These are phyloP conservation scores for Dermochelys coriacea DNA, from an alignment of 2,797 vertebrate genomes.

Conservation along the genomic window DNA sequence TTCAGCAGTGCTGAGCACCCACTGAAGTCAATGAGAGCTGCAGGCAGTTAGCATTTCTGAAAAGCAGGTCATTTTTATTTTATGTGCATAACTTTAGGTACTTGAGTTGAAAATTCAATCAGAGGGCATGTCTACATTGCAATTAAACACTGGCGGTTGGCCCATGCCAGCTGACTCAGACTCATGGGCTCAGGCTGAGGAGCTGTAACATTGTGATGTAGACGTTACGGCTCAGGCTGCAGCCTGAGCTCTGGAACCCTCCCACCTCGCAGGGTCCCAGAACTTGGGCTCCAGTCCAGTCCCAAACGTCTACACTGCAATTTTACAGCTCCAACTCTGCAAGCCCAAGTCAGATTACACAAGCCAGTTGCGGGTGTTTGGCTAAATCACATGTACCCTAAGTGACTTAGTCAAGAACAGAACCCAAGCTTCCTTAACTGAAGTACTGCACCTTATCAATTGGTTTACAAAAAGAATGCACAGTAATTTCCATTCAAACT, in stretches of 20 bases:
- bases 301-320: too few species aligned
- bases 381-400: neutral
- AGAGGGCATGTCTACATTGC: neutral
- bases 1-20: neutral
- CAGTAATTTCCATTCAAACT: neutral
- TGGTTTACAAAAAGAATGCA: neutral
- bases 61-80: neutral
- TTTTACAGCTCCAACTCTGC: too few species aligned
- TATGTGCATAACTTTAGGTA: neutral
- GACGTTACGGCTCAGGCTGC: too few species aligned
- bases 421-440: neutral
- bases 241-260: too few species aligned
- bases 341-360: too few species aligned
- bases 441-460: neutral
- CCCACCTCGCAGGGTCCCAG: too few species aligned
- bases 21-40: neutral
- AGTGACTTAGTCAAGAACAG: neutral
- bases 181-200: too few species aligned
- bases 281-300: too few species aligned
- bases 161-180: neutral
- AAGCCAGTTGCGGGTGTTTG: too few species aligned
- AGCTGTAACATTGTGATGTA: too few species aligned
- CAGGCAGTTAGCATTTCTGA: neutral
- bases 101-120: neutral
- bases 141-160: neutral